A percentile compares a stretch with the other conserved stretches of the same genome.
These are phyloP conservation scores for Julus scanicus DNA, from an alignment of 2,888 invertebrate species.

Conservation along the genomic window DNA sequence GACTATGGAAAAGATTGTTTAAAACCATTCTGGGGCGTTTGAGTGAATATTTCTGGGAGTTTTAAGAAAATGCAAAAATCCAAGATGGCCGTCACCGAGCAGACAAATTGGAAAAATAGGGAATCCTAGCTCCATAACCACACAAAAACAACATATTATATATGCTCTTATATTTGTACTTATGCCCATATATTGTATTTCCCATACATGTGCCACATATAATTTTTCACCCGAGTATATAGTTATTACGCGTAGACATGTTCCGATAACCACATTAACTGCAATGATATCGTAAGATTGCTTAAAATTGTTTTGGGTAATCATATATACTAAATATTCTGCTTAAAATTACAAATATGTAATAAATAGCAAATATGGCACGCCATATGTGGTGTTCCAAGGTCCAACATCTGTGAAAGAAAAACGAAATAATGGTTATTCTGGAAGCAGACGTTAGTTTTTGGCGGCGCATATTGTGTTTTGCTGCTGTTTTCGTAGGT, in stretches of 20 bases:
- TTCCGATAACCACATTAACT: too few relatives aligned
- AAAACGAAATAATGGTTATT: background rate
- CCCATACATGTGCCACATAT: too few relatives aligned
- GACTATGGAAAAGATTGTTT: background rate
- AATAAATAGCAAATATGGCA: background rate
- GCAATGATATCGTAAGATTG: too few relatives aligned
- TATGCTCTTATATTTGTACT: background rate
- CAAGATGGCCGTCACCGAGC: slow-evolving; percentile 15
- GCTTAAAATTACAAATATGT: background rate
- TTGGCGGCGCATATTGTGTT: background rate
- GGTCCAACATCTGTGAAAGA: slow-evolving; percentile 1
- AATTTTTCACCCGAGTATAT: too few relatives aligned
- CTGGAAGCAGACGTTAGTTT: background rate
- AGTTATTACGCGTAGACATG: too few relatives aligned
- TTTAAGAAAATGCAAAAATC: background rate
- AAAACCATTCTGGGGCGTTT: background rate
- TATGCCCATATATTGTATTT: background rate
- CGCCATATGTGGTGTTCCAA: background rate
- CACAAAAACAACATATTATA: background rate
- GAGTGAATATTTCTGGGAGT: background rate
- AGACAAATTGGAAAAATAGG: background rate
- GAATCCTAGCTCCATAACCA: slow-evolving; percentile 11
- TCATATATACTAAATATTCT: background rate
- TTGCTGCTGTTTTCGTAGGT: background rate
- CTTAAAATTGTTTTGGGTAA: too few relatives aligned